Evolutionary conservation across 1,140 invertebrate species (phyloP), one percentile per base, ranked within the genome.

Genomic region (Aphaenogaster ashmeadi): DNA sequence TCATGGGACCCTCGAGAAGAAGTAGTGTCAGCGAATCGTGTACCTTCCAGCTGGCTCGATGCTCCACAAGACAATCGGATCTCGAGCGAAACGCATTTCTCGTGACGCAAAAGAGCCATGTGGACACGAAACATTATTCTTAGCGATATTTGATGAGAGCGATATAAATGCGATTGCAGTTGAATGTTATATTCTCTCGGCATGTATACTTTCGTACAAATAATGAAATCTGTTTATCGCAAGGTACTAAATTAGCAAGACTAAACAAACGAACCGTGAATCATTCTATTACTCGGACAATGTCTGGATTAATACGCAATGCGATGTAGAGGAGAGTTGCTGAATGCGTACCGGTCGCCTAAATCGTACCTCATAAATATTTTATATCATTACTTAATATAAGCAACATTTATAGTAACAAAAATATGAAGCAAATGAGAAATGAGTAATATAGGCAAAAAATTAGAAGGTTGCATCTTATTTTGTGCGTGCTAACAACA

Each of bases 11-110:
- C 69, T 50, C 69, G 66, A 84, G 80, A 75, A 84, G 54, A 84
- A 84, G 44, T 60, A 56, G 44, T 75, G 80, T 84, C 80, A 75
- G 80, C 80, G 69, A 84, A 84, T 74, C 80, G 80, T 62, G 54
- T 41, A 84, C 56, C 69, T 60, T 60, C 56, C 69, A 83, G 41
- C n/a, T 74, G 27, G 41, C 41, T 84, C 69, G n/a, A 84, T n/a
- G 56, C 75, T 84, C 33, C 41, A 27, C 36, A 54, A 38, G 41
- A 11, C 54, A 62, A 75, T 84, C 7, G 33, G n/a, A 84, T 84
- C 38, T 75, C 54, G 18, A 50, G 3, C 15, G 79, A 38, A 36
- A 36, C 27, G 38, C 41, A 58, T 74, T 74, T 47, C 36, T 58
- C 54, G 52, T 50, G n/a, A 41, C 33, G n/a, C 33, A 38, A 75